Evolutionary conservation across 1,140 invertebrate species (phyloP), one percentile per base, ranked within the genome.

Genomic region (Eurosta solidaginis): DNA sequence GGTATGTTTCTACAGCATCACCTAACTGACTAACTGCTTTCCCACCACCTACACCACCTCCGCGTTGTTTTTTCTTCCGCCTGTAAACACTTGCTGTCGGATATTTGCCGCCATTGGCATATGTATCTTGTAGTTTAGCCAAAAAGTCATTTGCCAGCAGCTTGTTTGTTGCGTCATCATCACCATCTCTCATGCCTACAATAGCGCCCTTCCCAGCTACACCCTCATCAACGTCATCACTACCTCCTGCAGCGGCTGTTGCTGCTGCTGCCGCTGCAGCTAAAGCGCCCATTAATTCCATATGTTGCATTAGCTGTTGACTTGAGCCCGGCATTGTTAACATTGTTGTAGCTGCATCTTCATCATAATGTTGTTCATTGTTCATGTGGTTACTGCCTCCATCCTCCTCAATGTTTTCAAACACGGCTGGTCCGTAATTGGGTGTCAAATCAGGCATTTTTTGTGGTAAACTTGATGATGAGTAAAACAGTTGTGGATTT

Each of bases 51-150:
- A 1, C 79, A 76, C 33, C 29, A 12, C 36, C 33, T 2, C 25
- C 49, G 4, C 82, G 77, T 10, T 68, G 20, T 0, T 77, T 77
- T 22, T 54, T 54, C 20, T 59, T 63, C 50, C 33, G 50, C 78
- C 81, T 29, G 80, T n/a, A n/a, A n/a, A 85, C 49, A 82, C 82
- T 0, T 75, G 50, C 0, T 45, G 73, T 5, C 42, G 73, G 40
- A 74, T 25, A 29, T 27, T 74, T 45, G 40, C 40, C 44, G 40
- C 40, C 44, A 10, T 74, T 44, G 10, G 83, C 42, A 75, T 85
- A 85, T 76, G 85, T 82, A 7, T 74, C 76, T 47, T 85, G 83
- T 52, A 85, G 49, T 7, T 84, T 84, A 10, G 83, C 82, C 33
- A 85, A 68, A 47, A 85, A 85, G 63, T 84, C 83, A 22, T 76